These are phyloP conservation scores for Aphaenogaster rudis DNA, from an alignment of 1,140 invertebrate genomes.

Conservation along the genomic window DNA sequence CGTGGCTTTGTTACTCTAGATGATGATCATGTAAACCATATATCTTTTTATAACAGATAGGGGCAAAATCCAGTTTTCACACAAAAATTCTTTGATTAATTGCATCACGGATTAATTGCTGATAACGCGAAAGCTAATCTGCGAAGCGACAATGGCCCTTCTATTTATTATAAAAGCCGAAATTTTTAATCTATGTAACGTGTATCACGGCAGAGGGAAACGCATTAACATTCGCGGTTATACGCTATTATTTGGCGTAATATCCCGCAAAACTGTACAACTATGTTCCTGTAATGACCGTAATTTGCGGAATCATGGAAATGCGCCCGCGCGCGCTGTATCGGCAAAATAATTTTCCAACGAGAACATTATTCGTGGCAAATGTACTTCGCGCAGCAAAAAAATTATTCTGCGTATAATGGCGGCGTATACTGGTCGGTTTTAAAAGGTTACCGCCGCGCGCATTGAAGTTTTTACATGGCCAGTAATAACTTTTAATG, in stretches of 20 bases:
- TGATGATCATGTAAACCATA: not conserved
- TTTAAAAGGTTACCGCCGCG: slow-evolving; percentile 70
- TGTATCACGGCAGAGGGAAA: not conserved
- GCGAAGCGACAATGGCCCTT: not conserved
- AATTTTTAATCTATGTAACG: slow-evolving; percentile 39
- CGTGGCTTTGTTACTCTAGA: not conserved
- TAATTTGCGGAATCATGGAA: slow-evolving; percentile 59
- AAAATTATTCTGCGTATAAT: slow-evolving; percentile 68
- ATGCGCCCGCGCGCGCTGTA: slow-evolving; percentile 6
- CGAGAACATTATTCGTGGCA: slow-evolving; percentile 40
- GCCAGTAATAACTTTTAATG: slow-evolving; percentile 76
- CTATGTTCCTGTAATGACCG: slow-evolving; percentile 39
- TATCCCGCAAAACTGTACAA: slow-evolving; percentile 46
- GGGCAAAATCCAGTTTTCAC: not conserved
- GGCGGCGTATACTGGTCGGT: slow-evolving; percentile 55
- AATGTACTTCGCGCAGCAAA: slow-evolving; percentile 41
- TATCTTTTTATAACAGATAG: not conserved
- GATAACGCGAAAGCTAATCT: not conserved
- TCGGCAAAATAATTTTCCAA: slow-evolving; percentile 52
- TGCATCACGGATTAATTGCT: slow-evolving; percentile 4
- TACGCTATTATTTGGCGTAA: slow-evolving; percentile 40
- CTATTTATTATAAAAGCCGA: slow-evolving; percentile 1
- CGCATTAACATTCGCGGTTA: slow-evolving; percentile 34
- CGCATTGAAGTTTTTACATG: slow-evolving; percentile 73
- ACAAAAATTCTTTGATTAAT: slow-evolving; percentile 20